Conservation (phyloP, 2,113 vertebrate species). For the Papio anubis region DNA sequence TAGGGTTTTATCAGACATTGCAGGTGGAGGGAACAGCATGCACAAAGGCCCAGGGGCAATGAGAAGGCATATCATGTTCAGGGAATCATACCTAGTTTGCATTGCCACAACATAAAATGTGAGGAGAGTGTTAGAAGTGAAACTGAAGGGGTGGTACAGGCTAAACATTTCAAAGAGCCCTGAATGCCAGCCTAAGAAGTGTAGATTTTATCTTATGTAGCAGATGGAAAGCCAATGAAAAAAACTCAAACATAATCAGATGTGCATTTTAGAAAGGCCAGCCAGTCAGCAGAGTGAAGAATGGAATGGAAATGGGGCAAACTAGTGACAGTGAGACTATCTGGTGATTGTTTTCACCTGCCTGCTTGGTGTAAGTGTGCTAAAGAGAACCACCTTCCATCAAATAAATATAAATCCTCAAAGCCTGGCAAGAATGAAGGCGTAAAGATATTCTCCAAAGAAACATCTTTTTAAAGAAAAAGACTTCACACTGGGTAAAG, state of each 20-base stretch:
- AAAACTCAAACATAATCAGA: not conserved
- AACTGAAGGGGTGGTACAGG: not conserved
- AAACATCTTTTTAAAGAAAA: conserved; percentile 34
- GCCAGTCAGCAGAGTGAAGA: not conserved
- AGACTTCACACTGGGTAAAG: not conserved
- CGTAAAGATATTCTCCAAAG: conserved; percentile 4
- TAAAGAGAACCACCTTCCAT: not conserved
- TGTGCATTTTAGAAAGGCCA: conserved; percentile 22
- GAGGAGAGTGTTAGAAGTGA: not conserved
- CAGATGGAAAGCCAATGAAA: not conserved
- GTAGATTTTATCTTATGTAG: not conserved
- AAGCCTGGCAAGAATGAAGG: not conserved
- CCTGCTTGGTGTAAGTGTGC: not conserved
- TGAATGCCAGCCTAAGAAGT: not conserved
- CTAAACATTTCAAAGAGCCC: not conserved
- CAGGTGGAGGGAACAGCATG: not conserved
- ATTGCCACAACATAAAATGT: not conserved
- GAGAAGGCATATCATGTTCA: not conserved
- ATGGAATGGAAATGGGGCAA: not conserved
- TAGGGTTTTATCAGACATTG: not conserved
- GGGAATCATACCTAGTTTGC: not conserved
- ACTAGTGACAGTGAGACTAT: not conserved
- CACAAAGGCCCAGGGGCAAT: not conserved
- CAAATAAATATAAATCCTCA: not conserved
- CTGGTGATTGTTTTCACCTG: not conserved